Evolutionary conservation across 2,113 vertebrate genomes (phyloP).

Genomic region (Tonatia bakeri): DNA sequence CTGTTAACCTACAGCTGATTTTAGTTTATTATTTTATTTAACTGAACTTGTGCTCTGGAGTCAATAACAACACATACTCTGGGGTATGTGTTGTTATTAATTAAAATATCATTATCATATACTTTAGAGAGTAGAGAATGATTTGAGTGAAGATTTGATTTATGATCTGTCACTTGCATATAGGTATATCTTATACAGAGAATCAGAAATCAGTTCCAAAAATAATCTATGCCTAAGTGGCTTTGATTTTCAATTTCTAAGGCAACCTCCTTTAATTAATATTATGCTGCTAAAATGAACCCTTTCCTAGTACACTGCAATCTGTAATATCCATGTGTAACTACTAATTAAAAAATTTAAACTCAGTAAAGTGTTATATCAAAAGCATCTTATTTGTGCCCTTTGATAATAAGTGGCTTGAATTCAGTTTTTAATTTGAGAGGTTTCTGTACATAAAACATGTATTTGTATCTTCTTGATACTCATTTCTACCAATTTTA

Average conservation of each 20-base stretch:
- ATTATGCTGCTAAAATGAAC: neutral
- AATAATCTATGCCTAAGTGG: neutral
- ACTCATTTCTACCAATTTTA: constrained; percentile 35
- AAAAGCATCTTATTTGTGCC: neutral
- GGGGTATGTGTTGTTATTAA: constrained; percentile 4
- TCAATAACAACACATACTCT: constrained; percentile 49
- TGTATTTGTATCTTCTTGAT: neutral
- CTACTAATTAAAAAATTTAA: neutral
- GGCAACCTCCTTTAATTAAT: neutral
- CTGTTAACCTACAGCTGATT: constrained; percentile 71
- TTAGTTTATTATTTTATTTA: constrained; percentile 65
- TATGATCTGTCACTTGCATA: neutral
- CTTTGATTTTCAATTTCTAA: neutral
- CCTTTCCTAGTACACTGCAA: neutral
- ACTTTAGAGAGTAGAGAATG: neutral
- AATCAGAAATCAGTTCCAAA: neutral
- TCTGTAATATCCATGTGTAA: neutral
- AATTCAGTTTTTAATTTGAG: neutral
- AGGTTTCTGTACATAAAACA: neutral
- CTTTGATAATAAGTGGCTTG: neutral
- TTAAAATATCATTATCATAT: neutral
- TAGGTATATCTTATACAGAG: neutral
- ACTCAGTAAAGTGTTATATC: neutral
- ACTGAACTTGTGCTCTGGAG: constrained; percentile 63
- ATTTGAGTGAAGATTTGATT: neutral